Percentiles rank a stretch among this genome's conserved stretches.
Conservation (phyloP, 2,797 vertebrate species). For the Neosilurus hyrtlii region DNA sequence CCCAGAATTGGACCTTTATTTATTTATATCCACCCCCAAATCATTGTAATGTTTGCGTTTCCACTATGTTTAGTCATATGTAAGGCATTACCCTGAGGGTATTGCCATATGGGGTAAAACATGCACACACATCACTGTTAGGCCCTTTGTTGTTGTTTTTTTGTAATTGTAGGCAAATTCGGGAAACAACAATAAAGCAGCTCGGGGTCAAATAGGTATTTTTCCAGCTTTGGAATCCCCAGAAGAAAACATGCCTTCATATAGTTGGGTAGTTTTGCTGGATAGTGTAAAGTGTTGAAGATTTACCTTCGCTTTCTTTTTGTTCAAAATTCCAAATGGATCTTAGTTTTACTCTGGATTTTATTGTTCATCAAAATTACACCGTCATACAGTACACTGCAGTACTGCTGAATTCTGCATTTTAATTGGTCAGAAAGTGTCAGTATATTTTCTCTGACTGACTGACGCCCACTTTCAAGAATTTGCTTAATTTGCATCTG, state of each 20-base stretch:
- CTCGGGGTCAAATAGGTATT: neutral
- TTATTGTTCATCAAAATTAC: no score
- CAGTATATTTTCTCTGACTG: no score
- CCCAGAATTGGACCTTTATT: conserved; percentile 63
- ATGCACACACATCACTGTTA: neutral
- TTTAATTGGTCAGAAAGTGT: no score
- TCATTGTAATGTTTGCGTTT: conserved; percentile 53
- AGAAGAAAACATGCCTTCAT: neutral
- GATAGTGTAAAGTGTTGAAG: no score
- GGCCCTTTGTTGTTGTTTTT: neutral
- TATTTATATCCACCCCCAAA: conserved; percentile 1
- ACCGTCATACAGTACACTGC: no score
- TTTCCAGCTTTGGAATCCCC: neutral
- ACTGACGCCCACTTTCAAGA: no score
- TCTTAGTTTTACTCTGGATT: no score
- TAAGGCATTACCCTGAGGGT: neutral
- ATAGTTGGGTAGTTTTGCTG: neutral
- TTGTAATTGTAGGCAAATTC: conserved; percentile 33
- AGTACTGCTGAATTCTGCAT: no score
- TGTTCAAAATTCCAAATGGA: no score
- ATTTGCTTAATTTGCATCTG: no score
- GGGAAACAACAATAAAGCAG: conserved; percentile 7
- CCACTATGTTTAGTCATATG: conserved; percentile 57
- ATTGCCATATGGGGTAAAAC: neutral
- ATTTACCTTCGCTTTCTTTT: no score